phyloP scores from a whole-genome alignment of 1,140 invertebrate species.

The Scaptomyza hsui region DNA sequence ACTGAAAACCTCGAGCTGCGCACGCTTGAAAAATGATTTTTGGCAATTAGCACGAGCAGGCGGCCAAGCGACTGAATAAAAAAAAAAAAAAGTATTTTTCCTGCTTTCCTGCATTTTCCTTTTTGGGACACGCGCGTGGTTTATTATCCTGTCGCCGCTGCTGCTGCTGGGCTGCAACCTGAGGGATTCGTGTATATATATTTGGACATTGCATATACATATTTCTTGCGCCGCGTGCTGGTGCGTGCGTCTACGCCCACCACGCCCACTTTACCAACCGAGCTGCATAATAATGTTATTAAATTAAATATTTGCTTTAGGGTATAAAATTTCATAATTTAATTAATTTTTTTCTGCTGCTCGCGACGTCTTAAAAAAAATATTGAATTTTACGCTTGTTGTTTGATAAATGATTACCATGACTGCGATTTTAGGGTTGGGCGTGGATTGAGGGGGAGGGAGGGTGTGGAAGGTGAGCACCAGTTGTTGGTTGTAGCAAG shows the following conservation, averaged over 20 bases:
- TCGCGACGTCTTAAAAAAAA: slow-evolving; percentile 66
- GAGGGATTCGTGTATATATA: slow-evolving; percentile 52
- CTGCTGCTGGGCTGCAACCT: slow-evolving; percentile 67
- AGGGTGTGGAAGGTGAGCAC: neutral
- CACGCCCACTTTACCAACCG: slow-evolving; percentile 36
- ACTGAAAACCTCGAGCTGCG: neutral
- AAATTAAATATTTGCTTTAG: slow-evolving; percentile 80
- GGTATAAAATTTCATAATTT: slow-evolving; percentile 81
- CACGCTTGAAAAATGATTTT: slow-evolving; percentile 79
- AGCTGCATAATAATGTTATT: slow-evolving; percentile 78
- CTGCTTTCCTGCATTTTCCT: slow-evolving; percentile 16
- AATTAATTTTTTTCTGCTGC: slow-evolving; percentile 75
- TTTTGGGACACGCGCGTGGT: slow-evolving; percentile 61
- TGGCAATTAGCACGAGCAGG: slow-evolving; percentile 70
- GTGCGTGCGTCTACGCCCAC: slow-evolving; percentile 70
- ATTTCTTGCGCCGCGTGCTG: slow-evolving; percentile 62
- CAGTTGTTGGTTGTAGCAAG: slow-evolving; percentile 1
- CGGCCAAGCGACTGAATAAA: slow-evolving; percentile 27
- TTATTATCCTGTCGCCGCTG: slow-evolving; percentile 74
- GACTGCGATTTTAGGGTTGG: slow-evolving; percentile 55
- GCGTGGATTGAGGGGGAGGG: neutral
- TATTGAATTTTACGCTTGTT: slow-evolving; percentile 74
- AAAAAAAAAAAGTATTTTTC: slow-evolving; percentile 31
- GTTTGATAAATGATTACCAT: slow-evolving; percentile 79
- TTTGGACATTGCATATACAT: slow-evolving; percentile 61